Base-by-base conservation (phyloP, 2,113 vertebrate species). In the Myiagra hebetior region DNA sequence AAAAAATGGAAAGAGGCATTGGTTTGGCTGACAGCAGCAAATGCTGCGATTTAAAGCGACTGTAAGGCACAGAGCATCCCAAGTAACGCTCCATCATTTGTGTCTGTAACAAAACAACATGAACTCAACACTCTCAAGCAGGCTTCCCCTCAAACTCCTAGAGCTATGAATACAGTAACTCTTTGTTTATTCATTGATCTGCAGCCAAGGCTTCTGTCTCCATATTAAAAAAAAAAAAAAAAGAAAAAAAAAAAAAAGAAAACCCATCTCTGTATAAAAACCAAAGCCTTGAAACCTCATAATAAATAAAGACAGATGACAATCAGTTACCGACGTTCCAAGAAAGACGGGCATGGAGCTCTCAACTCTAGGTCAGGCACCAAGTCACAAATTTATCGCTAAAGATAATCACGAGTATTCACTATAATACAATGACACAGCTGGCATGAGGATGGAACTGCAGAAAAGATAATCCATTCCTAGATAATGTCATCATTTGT, bases 201-300 rank as follows among this genome's bases (percentile, higher is more conserved):
- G 50, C 78, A 82, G 95, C 94, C 97, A 97, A 97, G 94, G 84
- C 41, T 86, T 97, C 94, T 97, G 89, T 74, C 84, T 90, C 76
- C 22, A 4, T 79, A 87, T 70, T 85, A 23, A 79, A 89, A 85
- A 59, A 59, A 79, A 79, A 41, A 33, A 21, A 31, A 30, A 79
- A 79, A 41, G 28, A 21, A 31, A 30, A 39, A 62, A n/a, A 27
- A n/a, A 55, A 47, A 47, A 47, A 19, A 47, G 9, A 59, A 73
- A 89, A 44, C 31, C 13, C 50, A 13, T 35, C 39, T 55, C 69
- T 70, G 56, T 78, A 93, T 74, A 80, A 89, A 89, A 93, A 95
- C 72, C 70, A 93, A 91, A 94, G 68, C 95, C 89, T 91, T 92
- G 76, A 97, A 97, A 95, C 81, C 57, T 91, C 89, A 52, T 75